Base-by-base conservation (phyloP, 2,888 invertebrate species). In the Pedicia rivosa region DNA sequence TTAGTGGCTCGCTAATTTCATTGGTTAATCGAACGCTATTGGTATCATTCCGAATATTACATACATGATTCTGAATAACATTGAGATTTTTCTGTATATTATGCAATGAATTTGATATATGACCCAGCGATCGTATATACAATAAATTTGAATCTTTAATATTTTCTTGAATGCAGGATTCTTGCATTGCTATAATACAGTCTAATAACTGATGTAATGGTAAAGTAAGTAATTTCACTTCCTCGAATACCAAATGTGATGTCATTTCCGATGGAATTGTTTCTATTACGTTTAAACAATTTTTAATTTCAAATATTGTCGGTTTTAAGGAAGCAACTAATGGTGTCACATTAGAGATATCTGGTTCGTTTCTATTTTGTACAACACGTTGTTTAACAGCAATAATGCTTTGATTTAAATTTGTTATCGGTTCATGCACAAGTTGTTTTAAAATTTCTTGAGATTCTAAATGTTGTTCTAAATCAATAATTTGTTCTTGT, bases 341-440 rank as follows among this genome's bases (percentile, higher is more conserved):
- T n/a, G n/a, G n/a, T n/a, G n/a, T n/a, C n/a, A n/a, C n/a, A n/a
- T n/a, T n/a, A n/a, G n/a, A n/a, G n/a, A n/a, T n/a, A n/a, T n/a
- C n/a, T n/a, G n/a, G n/a, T n/a, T n/a, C n/a, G n/a, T n/a, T n/a
- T n/a, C n/a, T n/a, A n/a, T n/a, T 46, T 15, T 40, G 19, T 2
- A 47, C 50, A 28, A 48, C 46, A 14, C 46, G 45, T 35, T 54
- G 48, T 24, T 50, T 46, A 14, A 53, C 47, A 3, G 50, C 45
- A 12, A 51, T 10, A 9, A 53, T 42, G 31, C 15, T 22, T 16
- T 15, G n/a, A n/a, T 15, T 33, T 33, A 14, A 33, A 22, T 14
- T 33, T 22, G 9, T 33, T 20, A 4, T 22, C 22, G 6, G 33
- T 15, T 33, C 22, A n/a, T 24, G 24, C 22, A 24, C 15, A 24